phyloP scores from a whole-genome alignment of 2,888 invertebrate genomes.

The Plutella xylostella region DNA sequence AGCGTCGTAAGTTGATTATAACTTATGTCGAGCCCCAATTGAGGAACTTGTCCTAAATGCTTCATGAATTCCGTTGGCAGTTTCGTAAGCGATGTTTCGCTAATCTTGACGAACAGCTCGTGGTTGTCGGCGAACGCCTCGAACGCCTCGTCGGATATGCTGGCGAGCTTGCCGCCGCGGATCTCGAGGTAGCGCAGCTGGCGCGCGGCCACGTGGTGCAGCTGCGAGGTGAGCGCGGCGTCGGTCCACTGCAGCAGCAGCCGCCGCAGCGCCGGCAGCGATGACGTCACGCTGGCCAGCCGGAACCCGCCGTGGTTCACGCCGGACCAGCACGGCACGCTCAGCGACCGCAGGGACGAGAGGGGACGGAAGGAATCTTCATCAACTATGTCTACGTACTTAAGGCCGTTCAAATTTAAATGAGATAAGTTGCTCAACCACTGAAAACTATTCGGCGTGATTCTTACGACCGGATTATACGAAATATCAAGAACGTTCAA shows the following conservation, averaged over 20 bases:
- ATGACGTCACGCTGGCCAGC: slow-evolving; percentile 77
- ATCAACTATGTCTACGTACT: slow-evolving; percentile 79
- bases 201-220: slow-evolving; percentile 81
- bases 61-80: slow-evolving; percentile 84
- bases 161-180: slow-evolving; percentile 78
- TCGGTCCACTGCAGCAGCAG: slow-evolving; percentile 83
- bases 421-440: slow-evolving; percentile 78
- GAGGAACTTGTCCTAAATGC: slow-evolving; percentile 81
- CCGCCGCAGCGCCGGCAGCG: slow-evolving; percentile 79
- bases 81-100: slow-evolving; percentile 81
- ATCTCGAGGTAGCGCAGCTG: slow-evolving; percentile 86
- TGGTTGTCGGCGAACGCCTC: slow-evolving; percentile 79
- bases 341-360: slow-evolving; percentile 76
- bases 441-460: slow-evolving; percentile 78
- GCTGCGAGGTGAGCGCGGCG: slow-evolving; percentile 77
- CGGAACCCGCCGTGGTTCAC: slow-evolving; percentile 76
- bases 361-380: slow-evolving; percentile 80
- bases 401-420: slow-evolving; percentile 80
- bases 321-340: slow-evolving; percentile 80
- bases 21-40: slow-evolving; percentile 84
- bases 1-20: slow-evolving; percentile 83
- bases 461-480: slow-evolving; percentile 82
- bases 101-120: slow-evolving; percentile 81
- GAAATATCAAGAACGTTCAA: slow-evolving; percentile 84
- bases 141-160: slow-evolving; percentile 83